Base-by-base conservation (phyloP, 2,888 invertebrate genomes). In the Rotaria magnacalcarata region DNA sequence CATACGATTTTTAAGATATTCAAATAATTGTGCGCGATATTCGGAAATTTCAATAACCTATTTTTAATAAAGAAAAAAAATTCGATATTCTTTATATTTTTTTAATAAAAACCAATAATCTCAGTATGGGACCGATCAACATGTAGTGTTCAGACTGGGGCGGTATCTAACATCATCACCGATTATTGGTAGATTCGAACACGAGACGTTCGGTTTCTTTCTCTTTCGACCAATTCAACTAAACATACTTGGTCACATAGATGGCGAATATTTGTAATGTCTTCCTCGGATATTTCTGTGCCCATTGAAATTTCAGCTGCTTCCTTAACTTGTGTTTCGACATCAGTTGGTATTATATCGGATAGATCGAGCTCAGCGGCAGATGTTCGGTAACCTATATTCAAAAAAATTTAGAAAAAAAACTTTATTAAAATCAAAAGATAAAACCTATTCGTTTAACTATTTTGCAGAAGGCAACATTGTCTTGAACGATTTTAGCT, bases 261-360 rank as follows among this genome's bases (percentile, higher is more conserved):
- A 89, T 95, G 94, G 88, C 94, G 94, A 89, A 99, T 97, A 90
- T 97, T 96, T 54, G 94, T 91, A 56, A 97, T 95, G 91, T 99
- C 99, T 89, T 97, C 95, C 11, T 96, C 95, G 0, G 97, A 95
- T 88, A 99, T 97, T 93, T 99, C 99, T 0, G 98, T 98, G 52
- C 96, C 99, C 97, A 99, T 99, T 0, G 98, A 98, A 88, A 98
- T 96, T 92, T 98, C 97, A 0, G 99, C 97, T 1, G 96, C 96
- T 90, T 96, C 96, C 90, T 97, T 97, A 0, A 99, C 95, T 90
- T 95, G 94, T 88, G 95, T 94, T 90, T 97, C 97, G n/a, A 92
- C 87, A 88, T 98, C 97, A 90, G 97, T 96, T 0, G 96, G 94
- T 75, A 99, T 91, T 88, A 98, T 94, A 88, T 96, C 96, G 0